These are phyloP conservation scores for Paraplagusia blochii DNA, from an alignment of 2,113 vertebrate species.

Conservation along the genomic window DNA sequence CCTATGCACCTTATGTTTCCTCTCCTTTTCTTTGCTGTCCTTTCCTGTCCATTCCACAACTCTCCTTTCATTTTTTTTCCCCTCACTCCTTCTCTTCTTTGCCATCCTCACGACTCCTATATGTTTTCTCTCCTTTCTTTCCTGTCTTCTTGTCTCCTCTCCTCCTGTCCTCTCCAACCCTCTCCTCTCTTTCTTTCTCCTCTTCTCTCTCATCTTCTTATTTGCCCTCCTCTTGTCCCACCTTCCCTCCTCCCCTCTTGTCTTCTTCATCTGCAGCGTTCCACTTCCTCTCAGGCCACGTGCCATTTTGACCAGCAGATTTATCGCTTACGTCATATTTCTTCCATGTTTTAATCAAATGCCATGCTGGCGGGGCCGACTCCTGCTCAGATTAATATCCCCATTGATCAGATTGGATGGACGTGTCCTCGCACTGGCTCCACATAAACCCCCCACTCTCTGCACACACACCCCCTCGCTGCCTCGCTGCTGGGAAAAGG, in stretches of 20 bases:
- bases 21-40: too few species aligned
- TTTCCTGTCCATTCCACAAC: too few species aligned
- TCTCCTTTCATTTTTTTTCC: too few species aligned
- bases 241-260: conserved; percentile 20
- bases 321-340: conserved; percentile 81
- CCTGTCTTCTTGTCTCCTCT: too few species aligned
- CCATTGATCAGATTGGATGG: conserved; percentile 80
- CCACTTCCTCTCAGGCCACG: conserved; percentile 51
- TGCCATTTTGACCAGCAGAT: conserved; percentile 77
- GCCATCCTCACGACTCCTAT: too few species aligned
- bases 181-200: conserved; percentile 2
- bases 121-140: too few species aligned
- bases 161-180: too few species aligned
- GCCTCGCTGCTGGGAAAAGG: conserved; percentile 49
- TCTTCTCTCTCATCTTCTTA: conserved; percentile 25
- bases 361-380: conserved; percentile 65
- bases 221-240: conserved; percentile 28
- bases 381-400: conserved; percentile 78
- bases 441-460: neutral
- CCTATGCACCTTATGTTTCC: conserved; percentile 81
- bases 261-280: conserved; percentile 38
- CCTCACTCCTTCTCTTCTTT: too few species aligned
- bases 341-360: conserved; percentile 82
- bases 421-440: conserved; percentile 57
- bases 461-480: neutral